These are phyloP conservation scores for Sesamia nonagrioides DNA, from an alignment of 1,140 invertebrate species.

Conservation along the genomic window DNA sequence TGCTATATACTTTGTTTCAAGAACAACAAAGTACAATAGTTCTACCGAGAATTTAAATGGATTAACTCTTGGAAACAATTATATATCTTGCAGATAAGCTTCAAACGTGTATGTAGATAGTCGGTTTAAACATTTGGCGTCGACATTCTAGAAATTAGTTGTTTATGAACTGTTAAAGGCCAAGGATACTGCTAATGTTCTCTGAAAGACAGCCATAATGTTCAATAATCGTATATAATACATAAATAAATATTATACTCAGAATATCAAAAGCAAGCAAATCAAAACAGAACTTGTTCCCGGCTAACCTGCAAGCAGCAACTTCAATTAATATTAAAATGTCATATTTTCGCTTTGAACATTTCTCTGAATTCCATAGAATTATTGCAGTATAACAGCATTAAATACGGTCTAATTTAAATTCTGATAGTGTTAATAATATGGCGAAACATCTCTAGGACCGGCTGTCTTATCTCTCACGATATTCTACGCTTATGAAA, in stretches of 20 bases:
- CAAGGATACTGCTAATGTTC: background rate
- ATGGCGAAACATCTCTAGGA: background rate
- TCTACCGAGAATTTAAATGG: slow-evolving; percentile 2
- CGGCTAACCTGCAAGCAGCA: background rate
- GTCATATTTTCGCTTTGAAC: slow-evolving; percentile 11
- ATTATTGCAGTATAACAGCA: slow-evolving; percentile 15
- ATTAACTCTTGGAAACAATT: slow-evolving; percentile 1
- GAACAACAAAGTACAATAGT: slow-evolving; percentile 8
- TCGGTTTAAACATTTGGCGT: background rate
- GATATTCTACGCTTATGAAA: slow-evolving; percentile 16
- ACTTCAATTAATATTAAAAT: slow-evolving; percentile 37
- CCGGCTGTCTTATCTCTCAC: slow-evolving; percentile 19
- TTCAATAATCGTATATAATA: slow-evolving; percentile 3
- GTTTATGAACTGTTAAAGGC: background rate
- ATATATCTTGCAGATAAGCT: background rate
- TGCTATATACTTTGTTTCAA: background rate
- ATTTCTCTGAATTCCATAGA: slow-evolving; percentile 13
- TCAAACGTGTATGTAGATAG: background rate
- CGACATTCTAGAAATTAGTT: background rate
- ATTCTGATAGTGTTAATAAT: slow-evolving; percentile 20
- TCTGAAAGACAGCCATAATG: background rate
- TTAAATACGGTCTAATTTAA: slow-evolving; percentile 28
- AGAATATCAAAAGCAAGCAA: background rate
- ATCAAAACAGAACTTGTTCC: background rate
- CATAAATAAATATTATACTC: slow-evolving; percentile 4